These are phyloP conservation scores for Cephus spinipes DNA, from an alignment of 2,888 invertebrate genomes.

Conservation along the genomic window DNA sequence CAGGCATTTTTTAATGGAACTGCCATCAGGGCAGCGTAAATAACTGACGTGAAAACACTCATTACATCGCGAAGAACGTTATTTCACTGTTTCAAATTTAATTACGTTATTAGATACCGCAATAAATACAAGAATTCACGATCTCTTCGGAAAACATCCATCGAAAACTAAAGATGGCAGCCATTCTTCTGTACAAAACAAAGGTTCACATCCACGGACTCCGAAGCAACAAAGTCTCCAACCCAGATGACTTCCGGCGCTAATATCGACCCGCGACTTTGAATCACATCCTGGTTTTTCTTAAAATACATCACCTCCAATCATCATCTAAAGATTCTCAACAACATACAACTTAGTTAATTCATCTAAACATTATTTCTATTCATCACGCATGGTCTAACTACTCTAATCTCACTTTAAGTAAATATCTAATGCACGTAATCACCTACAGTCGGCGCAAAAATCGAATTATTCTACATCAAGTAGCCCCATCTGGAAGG, in stretches of 20 bases:
- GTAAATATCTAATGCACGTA: background rate
- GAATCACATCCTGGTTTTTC: conserved; percentile 20
- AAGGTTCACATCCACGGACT: conserved; percentile 70
- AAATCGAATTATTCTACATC: background rate
- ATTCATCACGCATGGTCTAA: background rate
- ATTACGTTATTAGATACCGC: conserved; percentile 60
- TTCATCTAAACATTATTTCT: background rate
- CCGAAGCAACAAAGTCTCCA: conserved; percentile 60
- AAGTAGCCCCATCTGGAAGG: conserved; percentile 10
- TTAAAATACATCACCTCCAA: background rate
- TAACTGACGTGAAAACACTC: conserved; percentile 61
- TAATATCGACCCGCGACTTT: conserved; percentile 43
- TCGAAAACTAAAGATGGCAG: conserved; percentile 87
- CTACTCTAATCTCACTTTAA: background rate
- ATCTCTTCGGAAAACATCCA: conserved; percentile 79
- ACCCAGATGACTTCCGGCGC: conserved; percentile 58
- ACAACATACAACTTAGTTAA: background rate
- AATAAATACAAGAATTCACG: conserved; percentile 57
- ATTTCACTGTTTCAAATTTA: conserved; percentile 62
- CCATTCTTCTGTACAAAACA: conserved; percentile 87
- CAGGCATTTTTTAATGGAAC: conserved; percentile 71
- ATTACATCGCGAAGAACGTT: conserved; percentile 65
- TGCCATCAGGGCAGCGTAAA: conserved; percentile 63
- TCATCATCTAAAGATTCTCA: background rate
- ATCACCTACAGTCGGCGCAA: conserved; percentile 10